A percentile compares a stretch with the other conserved stretches of the same genome.
These are phyloP conservation scores for Pollachius pollachius DNA, from an alignment of 2,113 vertebrate species.

Conservation along the genomic window DNA sequence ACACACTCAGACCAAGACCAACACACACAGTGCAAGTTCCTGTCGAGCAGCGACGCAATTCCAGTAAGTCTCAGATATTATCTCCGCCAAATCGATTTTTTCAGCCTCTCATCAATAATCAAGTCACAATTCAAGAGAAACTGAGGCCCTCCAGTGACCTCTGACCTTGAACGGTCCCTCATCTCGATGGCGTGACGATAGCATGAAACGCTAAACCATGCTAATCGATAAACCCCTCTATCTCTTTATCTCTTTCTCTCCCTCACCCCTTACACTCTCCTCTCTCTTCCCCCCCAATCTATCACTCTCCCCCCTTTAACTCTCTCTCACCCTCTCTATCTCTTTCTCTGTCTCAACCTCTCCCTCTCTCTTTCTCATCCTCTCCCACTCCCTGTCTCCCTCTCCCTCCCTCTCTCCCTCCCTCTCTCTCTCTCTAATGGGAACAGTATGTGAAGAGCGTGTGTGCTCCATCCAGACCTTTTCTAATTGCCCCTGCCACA, in stretches of 20 bases:
- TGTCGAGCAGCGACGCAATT: background rate
- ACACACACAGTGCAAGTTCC: constrained; percentile 16
- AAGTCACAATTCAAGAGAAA: too few species aligned
- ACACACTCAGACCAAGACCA: constrained; percentile 4
- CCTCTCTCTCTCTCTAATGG: constrained; percentile 64
- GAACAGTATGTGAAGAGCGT: constrained; percentile 79
- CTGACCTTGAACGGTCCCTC: too few species aligned
- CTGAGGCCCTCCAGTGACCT: too few species aligned
- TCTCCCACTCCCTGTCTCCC: background rate
- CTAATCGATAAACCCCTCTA: too few species aligned
- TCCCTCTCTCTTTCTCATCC: constrained; percentile 1
- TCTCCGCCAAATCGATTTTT: constrained; percentile 28
- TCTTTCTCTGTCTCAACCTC: constrained; percentile 23
- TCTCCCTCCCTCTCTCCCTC: constrained; percentile 11
- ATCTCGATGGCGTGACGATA: too few species aligned
- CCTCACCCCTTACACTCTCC: constrained; percentile 11
- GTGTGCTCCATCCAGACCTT: constrained; percentile 79
- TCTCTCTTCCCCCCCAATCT: background rate
- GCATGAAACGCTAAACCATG: too few species aligned
- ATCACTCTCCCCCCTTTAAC: constrained; percentile 1
- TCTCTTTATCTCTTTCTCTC: constrained; percentile 3
- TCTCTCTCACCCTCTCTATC: background rate
- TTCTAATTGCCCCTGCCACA: constrained; percentile 74
- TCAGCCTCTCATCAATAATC: constrained; percentile 15
- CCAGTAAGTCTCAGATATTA: constrained; percentile 8